These are phyloP conservation scores for Melipona quadrifasciata DNA, from an alignment of 1,140 invertebrate genomes.

Conservation along the genomic window DNA sequence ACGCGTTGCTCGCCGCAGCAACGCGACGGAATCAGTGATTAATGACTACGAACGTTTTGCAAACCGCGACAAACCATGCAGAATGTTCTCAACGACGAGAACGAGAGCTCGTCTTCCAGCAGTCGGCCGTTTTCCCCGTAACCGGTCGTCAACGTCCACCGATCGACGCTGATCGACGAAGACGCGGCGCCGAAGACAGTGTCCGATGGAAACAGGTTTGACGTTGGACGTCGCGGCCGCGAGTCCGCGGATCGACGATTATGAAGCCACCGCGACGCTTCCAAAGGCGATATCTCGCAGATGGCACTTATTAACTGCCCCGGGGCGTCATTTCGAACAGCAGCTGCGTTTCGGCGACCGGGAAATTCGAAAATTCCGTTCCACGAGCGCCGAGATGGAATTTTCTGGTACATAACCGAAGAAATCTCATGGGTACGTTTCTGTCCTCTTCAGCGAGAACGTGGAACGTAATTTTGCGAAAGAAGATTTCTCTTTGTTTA, in stretches of 20 bases:
- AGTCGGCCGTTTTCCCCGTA: neutral
- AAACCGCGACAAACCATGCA: slow-evolving; percentile 46
- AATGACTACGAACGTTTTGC: slow-evolving; percentile 19
- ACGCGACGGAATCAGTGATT: slow-evolving; percentile 31
- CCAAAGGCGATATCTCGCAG: slow-evolving; percentile 48
- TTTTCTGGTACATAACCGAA: neutral
- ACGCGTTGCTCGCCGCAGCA: neutral
- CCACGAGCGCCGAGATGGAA: neutral
- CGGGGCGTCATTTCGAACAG: slow-evolving; percentile 37
- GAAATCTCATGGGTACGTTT: neutral
- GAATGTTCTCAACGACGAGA: neutral
- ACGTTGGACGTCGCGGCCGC: neutral
- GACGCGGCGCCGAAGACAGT: slow-evolving; percentile 27
- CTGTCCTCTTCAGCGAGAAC: neutral
- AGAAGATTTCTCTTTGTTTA: neutral
- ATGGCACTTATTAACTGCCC: slow-evolving; percentile 54
- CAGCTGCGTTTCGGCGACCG: neutral
- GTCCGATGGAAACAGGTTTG: slow-evolving; percentile 53
- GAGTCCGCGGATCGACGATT: slow-evolving; percentile 36
- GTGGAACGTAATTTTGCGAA: neutral
- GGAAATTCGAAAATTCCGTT: neutral
- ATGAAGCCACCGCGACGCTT: slow-evolving; percentile 31
- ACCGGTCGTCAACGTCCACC: slow-evolving; percentile 33
- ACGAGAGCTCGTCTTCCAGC: slow-evolving; percentile 1
- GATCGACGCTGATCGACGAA: slow-evolving; percentile 38